Conservation (phyloP, 2,888 invertebrate genomes). For the Phalera bucephala region DNA sequence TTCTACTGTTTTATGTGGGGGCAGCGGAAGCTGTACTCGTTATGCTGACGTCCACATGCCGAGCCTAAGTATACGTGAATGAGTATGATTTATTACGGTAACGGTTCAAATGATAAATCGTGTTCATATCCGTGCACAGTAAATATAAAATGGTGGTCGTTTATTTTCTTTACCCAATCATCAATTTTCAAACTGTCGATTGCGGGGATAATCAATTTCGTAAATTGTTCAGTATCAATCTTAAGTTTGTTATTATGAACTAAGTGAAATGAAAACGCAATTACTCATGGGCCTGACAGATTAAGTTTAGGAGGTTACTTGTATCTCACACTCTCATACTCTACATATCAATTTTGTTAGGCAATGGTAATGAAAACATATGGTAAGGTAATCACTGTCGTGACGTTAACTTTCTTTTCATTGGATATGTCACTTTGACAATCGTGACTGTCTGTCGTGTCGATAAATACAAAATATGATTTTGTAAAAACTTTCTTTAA, state of each 20-base stretch:
- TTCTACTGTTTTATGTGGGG: constrained; percentile 62
- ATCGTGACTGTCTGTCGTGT: constrained; percentile 3
- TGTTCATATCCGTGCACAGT: constrained; percentile 60
- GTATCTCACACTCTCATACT: too few species aligned
- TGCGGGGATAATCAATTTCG: constrained; percentile 31
- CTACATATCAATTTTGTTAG: constrained; percentile 1
- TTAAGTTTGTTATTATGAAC: constrained; percentile 28
- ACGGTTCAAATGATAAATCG: constrained; percentile 69
- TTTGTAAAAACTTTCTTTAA: too few species aligned
- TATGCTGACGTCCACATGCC: constrained; percentile 57
- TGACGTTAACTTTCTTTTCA: constrained; percentile 15
- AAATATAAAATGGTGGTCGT: constrained; percentile 59
- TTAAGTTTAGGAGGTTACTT: constrained; percentile 19
- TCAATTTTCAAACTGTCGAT: constrained; percentile 48
- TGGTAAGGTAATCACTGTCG: constrained; percentile 10
- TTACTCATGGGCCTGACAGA: constrained; percentile 20
- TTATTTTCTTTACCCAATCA: constrained; percentile 52
- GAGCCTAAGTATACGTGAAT: constrained; percentile 57
- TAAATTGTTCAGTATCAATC: constrained; percentile 33
- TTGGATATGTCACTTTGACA: constrained; percentile 23
- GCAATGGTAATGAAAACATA: background rate
- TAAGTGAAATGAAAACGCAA: constrained; percentile 30
- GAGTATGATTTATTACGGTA: constrained; percentile 67
- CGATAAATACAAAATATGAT: too few species aligned
- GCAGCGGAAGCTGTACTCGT: constrained; percentile 59